Base-by-base conservation (phyloP, 2,113 vertebrate species). In the Zosterops hypoxanthus region DNA sequence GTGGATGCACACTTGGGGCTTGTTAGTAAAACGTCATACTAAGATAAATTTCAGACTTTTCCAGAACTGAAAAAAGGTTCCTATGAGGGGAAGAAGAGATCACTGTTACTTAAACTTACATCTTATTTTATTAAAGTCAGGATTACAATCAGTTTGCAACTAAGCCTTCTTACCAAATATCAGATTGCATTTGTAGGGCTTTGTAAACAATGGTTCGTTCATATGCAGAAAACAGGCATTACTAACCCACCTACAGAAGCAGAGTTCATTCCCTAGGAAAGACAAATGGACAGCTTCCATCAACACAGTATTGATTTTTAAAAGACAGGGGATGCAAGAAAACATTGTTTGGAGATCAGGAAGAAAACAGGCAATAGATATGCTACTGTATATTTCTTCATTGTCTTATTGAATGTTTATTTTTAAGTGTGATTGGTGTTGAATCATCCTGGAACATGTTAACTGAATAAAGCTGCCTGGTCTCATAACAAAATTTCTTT, bases 401-500 rank as follows among this genome's bases (percentile, higher is more conserved):
- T 52, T 59, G 60, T 80, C 42, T 57, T 88, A 41, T 50, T 81
- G 52, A 95, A 64, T 33, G 57, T 64, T 77, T 93, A 52, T 71
- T 94, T 90, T 75, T 33, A 86, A 95, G 68, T 66, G n/a, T 56
- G 60, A 90, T 57, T 83, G 36, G 44, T 88, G 86, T 84, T 92
- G 49, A 86, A 81, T 83, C 65, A 25, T 93, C 56, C 65, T 83
- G 44, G 60, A 97, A 53, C 17, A 31, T 55, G 90, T 68, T 49
- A 86, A 75, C 59, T 73, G 73, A 97, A 92, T 81, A 90, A 93
- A 94, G 24, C 46, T 94, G 57, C 63, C 64, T 88, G 31, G 49
- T 94, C 66, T 87, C 72, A 64, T 85, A 94, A 95, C 42, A 94
- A 55, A 95, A 78, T 94, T 95, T 95, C 25, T 86, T 92, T 89